A percentile compares a stretch with the other conserved stretches of the same genome.
Conservation (phyloP, 2,888 invertebrate genomes). For the Euclidia mi region DNA sequence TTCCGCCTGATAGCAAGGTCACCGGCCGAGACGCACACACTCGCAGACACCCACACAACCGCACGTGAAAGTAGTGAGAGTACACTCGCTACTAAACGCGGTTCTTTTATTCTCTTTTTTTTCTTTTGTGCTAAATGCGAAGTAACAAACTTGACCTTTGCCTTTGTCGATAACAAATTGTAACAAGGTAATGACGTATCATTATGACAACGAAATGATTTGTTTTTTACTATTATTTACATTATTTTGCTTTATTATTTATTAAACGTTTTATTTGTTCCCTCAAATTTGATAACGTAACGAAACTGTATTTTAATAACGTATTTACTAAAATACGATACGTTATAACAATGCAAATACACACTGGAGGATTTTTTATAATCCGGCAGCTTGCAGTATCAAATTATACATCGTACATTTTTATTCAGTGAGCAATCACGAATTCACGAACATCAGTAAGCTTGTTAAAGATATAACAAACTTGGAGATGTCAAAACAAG, state of each 20-base stretch:
- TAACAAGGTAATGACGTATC: slow-evolving; percentile 27
- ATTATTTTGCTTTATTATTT: too few relatives aligned
- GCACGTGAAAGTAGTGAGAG: slow-evolving; percentile 87
- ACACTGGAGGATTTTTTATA: background rate
- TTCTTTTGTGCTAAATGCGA: slow-evolving; percentile 25
- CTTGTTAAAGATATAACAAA: slow-evolving; percentile 32
- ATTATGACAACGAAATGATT: background rate
- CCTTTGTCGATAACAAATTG: slow-evolving; percentile 34
- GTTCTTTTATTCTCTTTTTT: slow-evolving; percentile 28
- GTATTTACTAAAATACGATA: background rate
- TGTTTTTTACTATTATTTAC: too few relatives aligned
- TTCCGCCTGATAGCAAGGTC: slow-evolving; percentile 90
- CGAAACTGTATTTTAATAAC: too few relatives aligned
- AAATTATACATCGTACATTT: slow-evolving; percentile 7
- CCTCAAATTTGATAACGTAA: background rate
- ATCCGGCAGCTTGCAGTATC: too few relatives aligned
- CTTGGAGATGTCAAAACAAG: slow-evolving; percentile 66
- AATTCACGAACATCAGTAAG: slow-evolving; percentile 3
- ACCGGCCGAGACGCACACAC: slow-evolving; percentile 84
- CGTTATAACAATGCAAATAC: background rate
- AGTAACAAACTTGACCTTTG: slow-evolving; percentile 45
- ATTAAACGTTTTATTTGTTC: too few relatives aligned
- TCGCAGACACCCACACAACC: slow-evolving; percentile 59
- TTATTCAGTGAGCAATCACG: slow-evolving; percentile 10
- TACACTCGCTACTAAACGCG: slow-evolving; percentile 72